Percentiles rank a stretch among this genome's conserved stretches.
phyloP scores from a whole-genome alignment of 2,888 invertebrate genomes.

The Ectemnius lituratus region DNA sequence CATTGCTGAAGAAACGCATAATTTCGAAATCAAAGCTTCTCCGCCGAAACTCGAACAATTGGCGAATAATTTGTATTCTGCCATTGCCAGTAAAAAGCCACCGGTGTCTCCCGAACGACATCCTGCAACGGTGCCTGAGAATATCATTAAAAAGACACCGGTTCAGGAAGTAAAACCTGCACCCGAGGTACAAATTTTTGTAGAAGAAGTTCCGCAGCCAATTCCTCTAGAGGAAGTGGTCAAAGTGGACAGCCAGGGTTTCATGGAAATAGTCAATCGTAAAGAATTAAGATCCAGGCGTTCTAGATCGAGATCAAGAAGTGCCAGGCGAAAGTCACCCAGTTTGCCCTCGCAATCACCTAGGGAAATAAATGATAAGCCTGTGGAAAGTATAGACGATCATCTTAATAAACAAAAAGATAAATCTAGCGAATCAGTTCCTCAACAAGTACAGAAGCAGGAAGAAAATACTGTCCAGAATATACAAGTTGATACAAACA shows the following conservation, averaged over 20 bases:
- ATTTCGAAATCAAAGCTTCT: no score
- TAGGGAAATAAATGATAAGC: no score
- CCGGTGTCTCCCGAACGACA: slow-evolving; percentile 41
- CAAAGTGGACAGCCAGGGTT: slow-evolving; percentile 41
- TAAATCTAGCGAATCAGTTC: no score
- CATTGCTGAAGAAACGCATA: no score
- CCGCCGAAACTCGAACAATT: no score
- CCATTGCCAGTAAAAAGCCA: slow-evolving; percentile 64
- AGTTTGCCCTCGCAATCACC: no score
- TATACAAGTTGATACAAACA: no score
- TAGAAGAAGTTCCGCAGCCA: slow-evolving; percentile 66
- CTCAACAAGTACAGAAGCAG: no score
- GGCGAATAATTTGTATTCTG: slow-evolving; percentile 64
- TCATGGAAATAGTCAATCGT: slow-evolving; percentile 37
- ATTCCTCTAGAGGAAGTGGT: slow-evolving; percentile 69
- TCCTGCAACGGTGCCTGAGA: slow-evolving; percentile 6
- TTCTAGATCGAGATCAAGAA: slow-evolving; percentile 75
- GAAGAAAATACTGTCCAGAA: no score
- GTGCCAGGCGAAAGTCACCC: slow-evolving; percentile 48
- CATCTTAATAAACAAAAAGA: no score
- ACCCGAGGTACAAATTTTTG: slow-evolving; percentile 66
- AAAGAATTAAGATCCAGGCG: slow-evolving; percentile 72
- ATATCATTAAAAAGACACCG: slow-evolving; percentile 13
- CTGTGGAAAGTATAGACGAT: no score
- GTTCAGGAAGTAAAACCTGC: slow-evolving; percentile 31